phyloP scores from a whole-genome alignment of 2,113 vertebrate species.

The Sturnus vulgaris region DNA sequence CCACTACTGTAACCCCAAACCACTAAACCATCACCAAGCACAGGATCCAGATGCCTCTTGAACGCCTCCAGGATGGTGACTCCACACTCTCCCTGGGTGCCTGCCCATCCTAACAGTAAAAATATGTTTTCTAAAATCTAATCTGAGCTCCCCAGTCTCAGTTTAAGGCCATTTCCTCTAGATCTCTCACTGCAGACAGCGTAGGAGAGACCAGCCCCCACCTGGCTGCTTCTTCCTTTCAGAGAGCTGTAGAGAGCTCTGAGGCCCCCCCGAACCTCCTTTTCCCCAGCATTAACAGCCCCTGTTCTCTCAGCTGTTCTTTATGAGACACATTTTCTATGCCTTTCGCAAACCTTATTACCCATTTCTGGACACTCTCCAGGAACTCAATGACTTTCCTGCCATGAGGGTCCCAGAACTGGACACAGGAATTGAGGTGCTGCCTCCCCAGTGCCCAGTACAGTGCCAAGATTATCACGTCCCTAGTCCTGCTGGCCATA shows the following conservation, averaged over 20 bases:
- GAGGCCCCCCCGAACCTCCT: neutral
- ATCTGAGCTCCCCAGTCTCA: neutral
- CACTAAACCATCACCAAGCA: neutral
- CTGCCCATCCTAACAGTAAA: neutral
- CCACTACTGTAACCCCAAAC: neutral
- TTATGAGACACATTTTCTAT: neutral
- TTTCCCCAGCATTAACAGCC: neutral
- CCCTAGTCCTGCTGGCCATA: neutral
- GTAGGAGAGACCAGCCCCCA: neutral
- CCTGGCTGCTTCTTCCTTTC: neutral
- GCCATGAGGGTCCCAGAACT: neutral
- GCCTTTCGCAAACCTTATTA: neutral
- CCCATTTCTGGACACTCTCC: neutral
- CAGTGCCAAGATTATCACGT: neutral
- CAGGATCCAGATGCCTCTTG: no score
- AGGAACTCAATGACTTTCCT: neutral
- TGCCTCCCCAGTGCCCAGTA: neutral
- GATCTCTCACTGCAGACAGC: neutral
- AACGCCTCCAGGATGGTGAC: neutral
- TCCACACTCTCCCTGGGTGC: no score
- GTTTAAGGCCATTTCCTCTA: neutral
- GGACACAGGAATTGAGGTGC: neutral
- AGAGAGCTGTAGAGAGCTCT: neutral
- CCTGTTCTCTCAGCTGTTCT: neutral
- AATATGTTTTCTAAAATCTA: neutral